Evolutionary conservation across 2,113 vertebrate species (phyloP).

Genomic region (Ophiodon elongatus): DNA sequence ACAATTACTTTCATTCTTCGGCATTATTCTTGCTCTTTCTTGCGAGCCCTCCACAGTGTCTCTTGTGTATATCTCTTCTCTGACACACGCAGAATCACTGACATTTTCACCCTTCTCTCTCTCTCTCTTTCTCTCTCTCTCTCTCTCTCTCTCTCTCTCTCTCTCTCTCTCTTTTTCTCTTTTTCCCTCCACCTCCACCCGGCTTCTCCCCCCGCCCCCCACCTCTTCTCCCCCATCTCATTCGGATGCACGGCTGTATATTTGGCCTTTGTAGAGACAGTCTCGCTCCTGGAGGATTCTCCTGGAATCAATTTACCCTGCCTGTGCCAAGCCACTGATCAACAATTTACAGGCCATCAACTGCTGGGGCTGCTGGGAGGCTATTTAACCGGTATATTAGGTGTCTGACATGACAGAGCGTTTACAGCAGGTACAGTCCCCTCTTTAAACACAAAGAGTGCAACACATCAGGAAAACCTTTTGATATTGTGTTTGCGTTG

Average conservation of each 20-base stretch:
- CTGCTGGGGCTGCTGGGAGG: constrained; percentile 68
- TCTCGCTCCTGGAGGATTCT: constrained; percentile 71
- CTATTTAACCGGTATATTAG: constrained; percentile 77
- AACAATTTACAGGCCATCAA: constrained; percentile 80
- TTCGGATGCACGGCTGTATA: constrained; percentile 74
- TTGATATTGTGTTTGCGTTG: constrained; percentile 6
- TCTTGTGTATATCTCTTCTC: constrained; percentile 34
- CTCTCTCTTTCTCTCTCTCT: constrained; percentile 28
- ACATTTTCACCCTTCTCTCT: constrained; percentile 52
- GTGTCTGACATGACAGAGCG: constrained; percentile 65
- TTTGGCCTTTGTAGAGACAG: constrained; percentile 77
- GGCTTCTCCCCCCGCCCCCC: neutral
- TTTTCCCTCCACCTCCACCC: constrained; percentile 6
- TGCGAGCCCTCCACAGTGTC: constrained; percentile 4
- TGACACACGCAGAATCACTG: constrained; percentile 42
- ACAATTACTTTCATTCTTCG: constrained; percentile 23
- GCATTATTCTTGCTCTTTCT: constrained; percentile 26
- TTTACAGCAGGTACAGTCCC: constrained; percentile 30
- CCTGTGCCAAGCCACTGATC: constrained; percentile 77
- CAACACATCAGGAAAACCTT: constrained; percentile 16
- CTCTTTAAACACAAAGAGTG: constrained; percentile 43
- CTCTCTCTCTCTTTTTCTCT: constrained; percentile 20
- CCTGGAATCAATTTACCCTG: constrained; percentile 77
- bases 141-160: constrained; percentile 12
- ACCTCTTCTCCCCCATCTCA: constrained; percentile 50